These are phyloP conservation scores for Agrotis ipsilon DNA, from an alignment of 2,888 invertebrate genomes.

Conservation along the genomic window DNA sequence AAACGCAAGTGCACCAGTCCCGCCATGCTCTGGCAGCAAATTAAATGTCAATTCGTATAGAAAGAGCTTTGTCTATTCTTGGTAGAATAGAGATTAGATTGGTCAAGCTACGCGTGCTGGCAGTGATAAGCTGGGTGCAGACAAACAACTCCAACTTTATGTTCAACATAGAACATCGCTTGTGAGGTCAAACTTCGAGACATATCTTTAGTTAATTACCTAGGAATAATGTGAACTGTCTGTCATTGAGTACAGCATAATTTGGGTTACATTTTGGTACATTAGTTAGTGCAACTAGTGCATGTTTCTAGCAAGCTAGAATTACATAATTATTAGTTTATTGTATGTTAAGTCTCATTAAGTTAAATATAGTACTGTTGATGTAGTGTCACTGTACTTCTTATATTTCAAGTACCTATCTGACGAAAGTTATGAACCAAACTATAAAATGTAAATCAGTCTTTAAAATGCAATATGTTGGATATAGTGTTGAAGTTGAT, in stretches of 20 bases:
- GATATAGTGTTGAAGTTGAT: slow-evolving; percentile 26
- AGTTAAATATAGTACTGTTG: slow-evolving; percentile 1
- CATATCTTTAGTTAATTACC: slow-evolving; percentile 3
- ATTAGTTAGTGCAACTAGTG: background rate
- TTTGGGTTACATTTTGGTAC: background rate
- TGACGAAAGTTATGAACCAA: background rate
- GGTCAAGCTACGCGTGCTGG: slow-evolving; percentile 6
- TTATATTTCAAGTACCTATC: background rate
- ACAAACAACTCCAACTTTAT: slow-evolving; percentile 18
- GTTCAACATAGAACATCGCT: slow-evolving; percentile 28
- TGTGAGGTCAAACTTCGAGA: background rate
- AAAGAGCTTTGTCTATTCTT: too few relatives aligned
- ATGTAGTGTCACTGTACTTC: background rate
- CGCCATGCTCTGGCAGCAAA: too few relatives aligned
- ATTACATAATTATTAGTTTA: too few relatives aligned
- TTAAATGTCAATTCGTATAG: too few relatives aligned
- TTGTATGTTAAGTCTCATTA: background rate
- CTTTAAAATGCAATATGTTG: slow-evolving; percentile 27
- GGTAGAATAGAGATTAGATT: too few relatives aligned
- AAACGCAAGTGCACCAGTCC: too few relatives aligned
- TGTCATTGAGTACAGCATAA: background rate
- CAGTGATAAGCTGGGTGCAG: slow-evolving; percentile 45
- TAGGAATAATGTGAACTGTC: background rate
- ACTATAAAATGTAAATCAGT: slow-evolving; percentile 24
- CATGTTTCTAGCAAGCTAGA: background rate